These are phyloP conservation scores for Pseudopodoces humilis DNA, from an alignment of 2,113 vertebrate genomes.

Conservation along the genomic window DNA sequence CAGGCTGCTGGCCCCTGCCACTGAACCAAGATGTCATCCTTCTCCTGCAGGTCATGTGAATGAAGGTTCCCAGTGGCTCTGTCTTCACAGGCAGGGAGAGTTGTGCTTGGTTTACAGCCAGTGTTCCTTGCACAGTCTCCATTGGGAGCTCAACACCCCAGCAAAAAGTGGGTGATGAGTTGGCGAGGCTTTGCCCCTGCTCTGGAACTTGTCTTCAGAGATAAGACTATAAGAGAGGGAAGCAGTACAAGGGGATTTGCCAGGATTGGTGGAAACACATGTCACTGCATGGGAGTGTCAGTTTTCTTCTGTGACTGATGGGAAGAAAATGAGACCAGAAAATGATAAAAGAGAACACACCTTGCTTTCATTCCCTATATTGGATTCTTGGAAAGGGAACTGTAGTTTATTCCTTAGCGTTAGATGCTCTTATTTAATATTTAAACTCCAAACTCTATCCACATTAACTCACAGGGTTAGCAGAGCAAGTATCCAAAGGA, in stretches of 20 bases:
- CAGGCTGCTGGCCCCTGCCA: background rate
- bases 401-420: background rate
- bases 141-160: accelerated
- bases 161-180: background rate
- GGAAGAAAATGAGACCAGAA: background rate
- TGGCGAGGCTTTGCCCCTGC: background rate
- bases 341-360: background rate
- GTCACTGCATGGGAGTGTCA: accelerated
- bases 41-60: background rate
- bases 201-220: background rate
- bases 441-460: background rate
- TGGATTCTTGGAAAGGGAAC: background rate
- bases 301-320: background rate
- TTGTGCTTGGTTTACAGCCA: background rate
- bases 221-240: background rate
- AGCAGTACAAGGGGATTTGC: background rate
- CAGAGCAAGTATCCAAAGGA: background rate
- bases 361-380: background rate
- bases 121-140: accelerated
- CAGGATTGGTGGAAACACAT: background rate
- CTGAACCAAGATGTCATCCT: background rate
- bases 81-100: background rate
- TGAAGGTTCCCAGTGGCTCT: background rate
- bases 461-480: background rate
- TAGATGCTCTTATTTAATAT: background rate